phyloP scores from a whole-genome alignment of 2,113 vertebrate genomes.

The Takifugu bimaculatus region DNA sequence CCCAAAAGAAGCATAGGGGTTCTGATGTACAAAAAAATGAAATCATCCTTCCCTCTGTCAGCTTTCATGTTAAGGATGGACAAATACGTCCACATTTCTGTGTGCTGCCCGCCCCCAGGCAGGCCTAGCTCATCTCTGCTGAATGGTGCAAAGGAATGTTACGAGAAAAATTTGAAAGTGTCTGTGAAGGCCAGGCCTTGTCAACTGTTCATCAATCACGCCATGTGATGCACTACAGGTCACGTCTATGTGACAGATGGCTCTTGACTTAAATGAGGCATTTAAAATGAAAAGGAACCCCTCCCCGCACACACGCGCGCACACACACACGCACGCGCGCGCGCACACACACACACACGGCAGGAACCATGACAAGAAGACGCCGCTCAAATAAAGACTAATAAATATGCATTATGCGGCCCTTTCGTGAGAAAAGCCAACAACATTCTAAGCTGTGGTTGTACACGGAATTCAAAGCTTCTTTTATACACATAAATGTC shows the following conservation, averaged over 20 bases:
- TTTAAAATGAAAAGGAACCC: conserved; percentile 8
- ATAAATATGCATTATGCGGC: conserved; percentile 11
- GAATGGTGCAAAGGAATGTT: conserved; percentile 37
- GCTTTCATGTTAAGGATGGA: too few species aligned
- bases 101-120: not conserved
- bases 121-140: conserved; percentile 1
- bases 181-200: conserved; percentile 35
- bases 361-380: conserved; percentile 8
- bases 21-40: not conserved
- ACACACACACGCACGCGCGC: conserved; percentile 18
- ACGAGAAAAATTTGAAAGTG: conserved; percentile 28
- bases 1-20: not conserved
- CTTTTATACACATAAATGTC: conserved; percentile 10
- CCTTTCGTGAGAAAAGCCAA: not conserved
- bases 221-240: conserved; percentile 26
- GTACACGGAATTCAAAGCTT: not conserved
- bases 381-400: conserved; percentile 12
- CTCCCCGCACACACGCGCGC: not conserved
- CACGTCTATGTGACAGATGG: conserved; percentile 25
- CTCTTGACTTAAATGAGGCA: not conserved
- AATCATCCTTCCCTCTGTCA: too few species aligned
- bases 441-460: not conserved
- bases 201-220: conserved; percentile 47
- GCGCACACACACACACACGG: conserved; percentile 12
- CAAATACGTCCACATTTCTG: not conserved